phyloP scores from a whole-genome alignment of 35 echinoderm and acorn worm species.

The Lytechinus variegatus region DNA sequence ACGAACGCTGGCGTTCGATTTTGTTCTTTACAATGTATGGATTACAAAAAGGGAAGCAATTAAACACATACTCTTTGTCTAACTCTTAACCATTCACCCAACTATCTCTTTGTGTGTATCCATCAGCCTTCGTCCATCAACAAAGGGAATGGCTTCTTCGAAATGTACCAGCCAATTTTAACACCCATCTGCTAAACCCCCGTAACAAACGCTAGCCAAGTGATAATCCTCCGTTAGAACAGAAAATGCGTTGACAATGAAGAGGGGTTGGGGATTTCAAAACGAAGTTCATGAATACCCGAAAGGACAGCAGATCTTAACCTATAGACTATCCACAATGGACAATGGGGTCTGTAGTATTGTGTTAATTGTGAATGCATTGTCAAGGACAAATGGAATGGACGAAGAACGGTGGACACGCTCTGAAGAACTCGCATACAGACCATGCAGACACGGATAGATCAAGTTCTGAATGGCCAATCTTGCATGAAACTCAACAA shows the following conservation, averaged over 20 bases:
- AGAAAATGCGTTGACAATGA: background rate
- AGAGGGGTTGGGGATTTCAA: background rate
- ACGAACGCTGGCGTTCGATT: no score
- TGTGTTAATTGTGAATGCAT: background rate
- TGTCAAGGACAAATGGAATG: background rate
- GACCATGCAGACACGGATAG: no score
- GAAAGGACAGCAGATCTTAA: background rate
- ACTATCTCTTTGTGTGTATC: background rate
- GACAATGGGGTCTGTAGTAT: background rate
- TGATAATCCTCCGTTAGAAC: slow-evolving; percentile 5
- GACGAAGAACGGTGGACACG: background rate
- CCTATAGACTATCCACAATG: background rate
- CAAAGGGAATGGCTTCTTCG: background rate
- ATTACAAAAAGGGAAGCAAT: no score
- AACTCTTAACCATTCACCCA: background rate
- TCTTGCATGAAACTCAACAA: no score
- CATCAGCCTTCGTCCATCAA: background rate
- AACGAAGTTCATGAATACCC: background rate
- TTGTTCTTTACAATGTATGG: no score
- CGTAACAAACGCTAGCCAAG: background rate
- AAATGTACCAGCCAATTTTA: background rate
- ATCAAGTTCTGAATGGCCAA: background rate
- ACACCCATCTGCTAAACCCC: background rate
- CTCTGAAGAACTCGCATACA: background rate
- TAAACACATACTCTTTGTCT: background rate